Evolutionary conservation across 2,113 vertebrate genomes (phyloP), one percentile per base, ranked within the genome.

Genomic region (Caloenas nicobarica): DNA sequence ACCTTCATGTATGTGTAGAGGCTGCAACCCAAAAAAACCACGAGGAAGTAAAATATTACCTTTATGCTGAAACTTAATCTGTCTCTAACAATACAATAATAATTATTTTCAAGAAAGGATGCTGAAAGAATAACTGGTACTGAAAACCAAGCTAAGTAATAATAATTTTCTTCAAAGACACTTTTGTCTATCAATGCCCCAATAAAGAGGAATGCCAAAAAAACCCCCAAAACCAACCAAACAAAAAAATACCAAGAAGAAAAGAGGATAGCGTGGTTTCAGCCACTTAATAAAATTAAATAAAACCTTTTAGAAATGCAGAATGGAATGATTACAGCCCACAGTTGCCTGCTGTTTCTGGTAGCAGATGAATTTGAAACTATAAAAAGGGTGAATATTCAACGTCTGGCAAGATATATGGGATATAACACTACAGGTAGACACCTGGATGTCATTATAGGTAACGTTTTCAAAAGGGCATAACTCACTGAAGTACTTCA

Each of bases 401-500:
- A 77, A 80, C 28, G 94, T 14, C 19, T 5, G 2, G 38, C 22
- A 48, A 48, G 54, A 54, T 64, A 13, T 1, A 61, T 24, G 42
- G 9, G 34, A 40, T 46, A 46, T 74, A 78, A 66, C 8, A 26
- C 6, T 56, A 57, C n/a, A 13, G 10, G 42, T 22, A 83, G 50
- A 53, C 82, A 90, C 73, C 81, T 95, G 89, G 60, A 80, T 90
- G 64, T 54, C 78, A 77, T 90, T 86, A 83, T 0, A 89, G 54
- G 33, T 61, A 91, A 86, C 83, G 79, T 89, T 90, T 95, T 48
- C 70, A 62, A 77, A 94, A 70, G 81, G 56, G n/a, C 34, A 17
- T 31, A 66, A 81, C 46, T 83, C 79, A 93, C 77, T 51, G 13
- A 71, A 69, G 36, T n/a, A 70, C 85, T 89, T 77, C 23, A 71